Base-by-base conservation (phyloP, 2,888 invertebrate genomes). In the Oxytorus armatus region DNA sequence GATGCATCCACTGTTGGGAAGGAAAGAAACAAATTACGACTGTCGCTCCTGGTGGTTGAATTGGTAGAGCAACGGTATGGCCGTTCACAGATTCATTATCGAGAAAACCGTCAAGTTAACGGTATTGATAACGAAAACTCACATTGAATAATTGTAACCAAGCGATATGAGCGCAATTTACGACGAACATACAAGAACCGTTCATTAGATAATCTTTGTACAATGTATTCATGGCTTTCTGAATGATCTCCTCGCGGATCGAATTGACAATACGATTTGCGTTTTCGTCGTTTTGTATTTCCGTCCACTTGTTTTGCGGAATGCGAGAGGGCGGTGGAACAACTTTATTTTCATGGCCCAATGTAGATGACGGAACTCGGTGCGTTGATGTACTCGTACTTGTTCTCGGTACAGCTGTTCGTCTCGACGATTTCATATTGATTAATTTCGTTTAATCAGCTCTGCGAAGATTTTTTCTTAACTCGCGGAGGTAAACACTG, bases 161-260 rank as follows among this genome's bases (percentile, higher is more conserved):
- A 10, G 78, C 82, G 0, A 57, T 55, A 7, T 80, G 81, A 0
- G 73, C 49, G 33, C 83, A 84, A 42, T 81, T 14, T 5, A 79
- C 77, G 5, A 65, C 72, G 21, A 86, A 87, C 29, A 55, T 14
- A 23, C 78, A 80, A n/a, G 80, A 53, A 1, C 47, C 66, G 14
- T 59, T 83, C 14, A 57, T 47, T 0, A 82, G 57, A 57, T 73
- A 66, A 69, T 21, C 23, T 25, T 74, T 68, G 36, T 69, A 23
- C 57, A 81, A 53, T 3, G 14, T 29, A 8, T 69, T 59, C 33
- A 78, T 61, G 2, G 82, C 81, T 0, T 18, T 11, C 4, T 65
- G 65, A 8, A 87, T 8, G 10, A 87, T 86, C 36, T 86, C 83
- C 4, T 86, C 81, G 23, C 83, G 83, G 23, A 87, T 77, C 5